Conservation (phyloP, 2,888 invertebrate species). For the Catocala nupta region DNA sequence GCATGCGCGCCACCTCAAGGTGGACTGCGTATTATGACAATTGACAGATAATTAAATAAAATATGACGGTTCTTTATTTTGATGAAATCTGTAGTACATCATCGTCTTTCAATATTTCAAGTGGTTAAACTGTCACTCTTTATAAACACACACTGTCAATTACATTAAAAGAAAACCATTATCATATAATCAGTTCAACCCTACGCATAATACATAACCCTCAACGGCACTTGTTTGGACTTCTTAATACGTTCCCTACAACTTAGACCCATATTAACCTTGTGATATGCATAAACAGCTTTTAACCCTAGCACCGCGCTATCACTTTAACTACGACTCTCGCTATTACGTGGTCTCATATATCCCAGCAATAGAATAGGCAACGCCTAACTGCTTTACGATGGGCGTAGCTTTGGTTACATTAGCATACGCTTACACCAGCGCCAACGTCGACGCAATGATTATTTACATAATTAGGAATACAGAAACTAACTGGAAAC, state of each 20-base stretch:
- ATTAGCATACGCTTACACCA: slow-evolving; percentile 66
- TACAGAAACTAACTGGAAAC: neutral
- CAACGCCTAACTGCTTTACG: slow-evolving; percentile 39
- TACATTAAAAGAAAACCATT: neutral
- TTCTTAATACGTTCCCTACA: slow-evolving; percentile 36
- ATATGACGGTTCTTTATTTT: no score
- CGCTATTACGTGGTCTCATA: slow-evolving; percentile 55
- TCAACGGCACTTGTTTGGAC: slow-evolving; percentile 31
- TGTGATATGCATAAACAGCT: slow-evolving; percentile 46
- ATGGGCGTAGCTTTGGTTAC: slow-evolving; percentile 55
- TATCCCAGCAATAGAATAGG: slow-evolving; percentile 50
- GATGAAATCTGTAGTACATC: no score
- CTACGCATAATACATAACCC: slow-evolving; percentile 1
- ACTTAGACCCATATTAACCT: slow-evolving; percentile 40
- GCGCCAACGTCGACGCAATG: slow-evolving; percentile 51
- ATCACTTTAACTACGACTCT: slow-evolving; percentile 38
- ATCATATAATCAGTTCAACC: neutral
- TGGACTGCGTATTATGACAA: no score
- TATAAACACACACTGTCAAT: neutral
- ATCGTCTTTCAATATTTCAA: no score
- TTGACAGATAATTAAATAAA: no score
- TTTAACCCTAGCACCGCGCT: slow-evolving; percentile 45
- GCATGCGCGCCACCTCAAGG: no score
- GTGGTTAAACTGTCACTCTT: no score
- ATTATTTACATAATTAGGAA: slow-evolving; percentile 70